Conservation (phyloP, 2,797 vertebrate species). For the Cottoperca gobio region DNA sequence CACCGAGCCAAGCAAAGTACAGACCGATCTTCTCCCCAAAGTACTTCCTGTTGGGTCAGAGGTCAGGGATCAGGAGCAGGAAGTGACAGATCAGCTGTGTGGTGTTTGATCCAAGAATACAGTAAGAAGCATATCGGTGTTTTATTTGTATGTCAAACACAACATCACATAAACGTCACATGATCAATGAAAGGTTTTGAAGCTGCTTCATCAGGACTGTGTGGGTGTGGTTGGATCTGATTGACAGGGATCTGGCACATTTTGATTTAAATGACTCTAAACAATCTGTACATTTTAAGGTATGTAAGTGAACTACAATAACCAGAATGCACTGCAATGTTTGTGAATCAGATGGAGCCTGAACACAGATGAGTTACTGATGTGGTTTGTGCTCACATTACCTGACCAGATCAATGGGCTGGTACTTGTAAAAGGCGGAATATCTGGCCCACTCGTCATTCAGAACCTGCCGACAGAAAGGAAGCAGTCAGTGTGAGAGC, state of each 20-base stretch:
- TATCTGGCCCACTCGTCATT: slow-evolving; percentile 97
- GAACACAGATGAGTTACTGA: not conserved
- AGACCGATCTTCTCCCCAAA: slow-evolving; percentile 98
- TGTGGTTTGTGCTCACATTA: slow-evolving; percentile 64
- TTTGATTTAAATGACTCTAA: too few relatives aligned
- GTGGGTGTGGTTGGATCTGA: not conserved
- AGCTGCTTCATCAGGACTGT: not conserved
- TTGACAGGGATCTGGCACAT: not conserved
- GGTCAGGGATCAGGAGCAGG: slow-evolving; percentile 31
- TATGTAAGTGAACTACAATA: not conserved
- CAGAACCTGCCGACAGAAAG: slow-evolving; percentile 85
- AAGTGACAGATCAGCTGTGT: not conserved
- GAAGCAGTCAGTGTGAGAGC: slow-evolving; percentile 45
- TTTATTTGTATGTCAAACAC: too few relatives aligned
- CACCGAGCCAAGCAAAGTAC: slow-evolving; percentile 98
- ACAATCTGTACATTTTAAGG: not conserved
- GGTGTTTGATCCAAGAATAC: slow-evolving; percentile 9
- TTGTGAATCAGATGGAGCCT: not conserved
- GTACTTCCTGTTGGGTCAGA: slow-evolving; percentile 89
- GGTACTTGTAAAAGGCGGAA: slow-evolving; percentile 97
- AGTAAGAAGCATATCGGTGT: not conserved
- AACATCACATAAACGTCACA: too few relatives aligned
- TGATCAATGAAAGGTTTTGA: too few relatives aligned
- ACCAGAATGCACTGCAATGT: not conserved
- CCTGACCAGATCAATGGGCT: slow-evolving; percentile 98